Base-by-base conservation (phyloP, 2,888 invertebrate species). In the Xanthia icteritia region DNA sequence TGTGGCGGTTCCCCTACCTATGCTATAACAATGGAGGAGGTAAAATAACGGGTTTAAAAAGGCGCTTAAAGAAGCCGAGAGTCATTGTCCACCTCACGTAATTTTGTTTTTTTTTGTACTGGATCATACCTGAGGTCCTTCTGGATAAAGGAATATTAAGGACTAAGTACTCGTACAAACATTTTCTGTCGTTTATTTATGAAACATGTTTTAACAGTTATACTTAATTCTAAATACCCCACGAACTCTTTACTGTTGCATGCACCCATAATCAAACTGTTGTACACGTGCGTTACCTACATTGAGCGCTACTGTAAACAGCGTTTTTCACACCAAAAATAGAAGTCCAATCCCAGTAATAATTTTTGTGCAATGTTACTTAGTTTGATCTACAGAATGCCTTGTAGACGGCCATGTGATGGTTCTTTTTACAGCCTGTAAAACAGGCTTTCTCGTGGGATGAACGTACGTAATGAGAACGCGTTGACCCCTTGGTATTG, bases 11-110 rank as follows among this genome's bases (percentile, higher is more conserved):
- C 93, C 98, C 98, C 5, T 98, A 98, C 92, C 96, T 98, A 45
- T 98, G 98, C 93, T 98, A 98, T 92, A 98, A 98, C 84, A 98
- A 98, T 92, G 98, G 98, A 66, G 98, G 98, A 89, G 98, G 97
- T 68, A 68, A 36, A n/a, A 11, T n/a, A 36, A 58, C 5, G 67
- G 3, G 0, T 67, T 15, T 51, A 51, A 36, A 67, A 67, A 17
- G 15, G 15, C 15, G 23, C 13, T 31, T 9, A 66, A 66, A 8
- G 23, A 31, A 45, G 27, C 20, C 15, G 2, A 31, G 8, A 48
- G 48, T 66, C 31, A 23, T 48, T 31, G 23, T 51, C 27, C 15
- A 51, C n/a, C 17, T 51, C 54, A n/a, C 1, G 17, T 15, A 9
- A 31, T 23, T 9, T 31, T 45, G 13, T 31, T 31, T 51, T 15